Conservation (phyloP, 2,888 invertebrate species). For the Oscheius sp. region DNA sequence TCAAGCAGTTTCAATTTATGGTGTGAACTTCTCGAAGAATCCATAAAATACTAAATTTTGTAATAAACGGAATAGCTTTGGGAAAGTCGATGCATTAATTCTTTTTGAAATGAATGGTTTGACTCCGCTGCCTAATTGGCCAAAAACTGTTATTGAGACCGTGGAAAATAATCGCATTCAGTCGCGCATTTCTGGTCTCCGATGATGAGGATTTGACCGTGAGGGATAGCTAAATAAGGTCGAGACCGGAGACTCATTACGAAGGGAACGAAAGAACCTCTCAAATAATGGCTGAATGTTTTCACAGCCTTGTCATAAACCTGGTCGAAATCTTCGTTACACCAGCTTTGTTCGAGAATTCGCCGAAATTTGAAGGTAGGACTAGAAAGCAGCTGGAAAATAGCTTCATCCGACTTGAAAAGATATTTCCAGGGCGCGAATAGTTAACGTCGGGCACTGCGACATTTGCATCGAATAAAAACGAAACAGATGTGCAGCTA, state of each 20-base stretch:
- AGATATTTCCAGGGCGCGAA: neutral
- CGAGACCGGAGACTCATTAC: constrained; percentile 16
- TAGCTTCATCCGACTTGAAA: too few species aligned
- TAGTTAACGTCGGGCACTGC: constrained; percentile 20
- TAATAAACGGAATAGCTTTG: neutral
- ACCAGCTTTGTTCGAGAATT: neutral
- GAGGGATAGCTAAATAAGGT: constrained; percentile 25
- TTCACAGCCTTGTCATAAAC: constrained; percentile 10
- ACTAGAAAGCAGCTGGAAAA: neutral
- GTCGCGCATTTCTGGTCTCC: constrained; percentile 12
- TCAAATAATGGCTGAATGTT: neutral
- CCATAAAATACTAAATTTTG: neutral
- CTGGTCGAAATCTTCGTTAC: neutral
- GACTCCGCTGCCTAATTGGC: constrained; percentile 17
- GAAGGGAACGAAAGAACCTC: constrained; percentile 1
- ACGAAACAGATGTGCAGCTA: constrained; percentile 24
- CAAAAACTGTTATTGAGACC: constrained; percentile 28
- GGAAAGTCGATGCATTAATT: neutral
- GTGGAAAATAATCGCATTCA: constrained; percentile 26
- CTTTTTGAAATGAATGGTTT: neutral
- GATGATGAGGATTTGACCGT: constrained; percentile 25
- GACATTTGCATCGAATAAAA: constrained; percentile 28
- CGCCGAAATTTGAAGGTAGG: neutral
- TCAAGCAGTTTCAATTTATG: too few species aligned
- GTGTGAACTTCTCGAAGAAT: too few species aligned